Percentiles rank a stretch among this genome's conserved stretches.
phyloP scores from a whole-genome alignment of 64 coral and sea anemone species.

The Porites australiensis region DNA sequence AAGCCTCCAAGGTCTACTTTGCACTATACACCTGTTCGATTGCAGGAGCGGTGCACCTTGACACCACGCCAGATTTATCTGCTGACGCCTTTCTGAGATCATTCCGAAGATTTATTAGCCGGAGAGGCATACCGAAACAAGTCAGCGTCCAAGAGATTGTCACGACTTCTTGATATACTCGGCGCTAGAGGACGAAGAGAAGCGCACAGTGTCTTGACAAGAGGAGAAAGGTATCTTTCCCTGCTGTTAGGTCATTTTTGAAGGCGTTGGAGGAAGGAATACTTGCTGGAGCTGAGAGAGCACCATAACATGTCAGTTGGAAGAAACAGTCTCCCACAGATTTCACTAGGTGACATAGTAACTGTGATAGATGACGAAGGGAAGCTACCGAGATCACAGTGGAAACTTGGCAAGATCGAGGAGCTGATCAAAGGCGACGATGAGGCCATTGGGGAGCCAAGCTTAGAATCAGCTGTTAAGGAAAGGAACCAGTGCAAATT shows the following conservation, averaged over 20 bases:
- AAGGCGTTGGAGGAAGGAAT: constrained; percentile 51
- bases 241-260: constrained; percentile 4
- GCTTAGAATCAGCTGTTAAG: neutral
- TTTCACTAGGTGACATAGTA: constrained; percentile 1
- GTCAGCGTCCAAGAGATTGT: neutral
- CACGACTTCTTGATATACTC: constrained; percentile 4
- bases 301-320: constrained; percentile 36
- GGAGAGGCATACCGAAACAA: neutral
- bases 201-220: neutral
- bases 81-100: constrained; percentile 47
- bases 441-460: constrained; percentile 10
- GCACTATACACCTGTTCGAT: constrained; percentile 8
- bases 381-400: constrained; percentile 9
- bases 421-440: constrained; percentile 32
- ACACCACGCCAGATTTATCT: constrained; percentile 21
- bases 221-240: constrained; percentile 15
- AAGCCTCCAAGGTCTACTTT: constrained; percentile 5
- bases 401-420: constrained; percentile 27
- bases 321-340: neutral
- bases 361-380: constrained; percentile 22
- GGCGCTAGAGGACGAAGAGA: too few species aligned
- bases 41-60: constrained; percentile 4
- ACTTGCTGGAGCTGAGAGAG: constrained; percentile 34
- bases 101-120: constrained; percentile 38
- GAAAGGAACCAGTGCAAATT: neutral